A percentile compares a stretch with the other conserved stretches of the same genome.
Conservation (phyloP, 2,113 vertebrate species). For the Phyllostomus discolor region DNA sequence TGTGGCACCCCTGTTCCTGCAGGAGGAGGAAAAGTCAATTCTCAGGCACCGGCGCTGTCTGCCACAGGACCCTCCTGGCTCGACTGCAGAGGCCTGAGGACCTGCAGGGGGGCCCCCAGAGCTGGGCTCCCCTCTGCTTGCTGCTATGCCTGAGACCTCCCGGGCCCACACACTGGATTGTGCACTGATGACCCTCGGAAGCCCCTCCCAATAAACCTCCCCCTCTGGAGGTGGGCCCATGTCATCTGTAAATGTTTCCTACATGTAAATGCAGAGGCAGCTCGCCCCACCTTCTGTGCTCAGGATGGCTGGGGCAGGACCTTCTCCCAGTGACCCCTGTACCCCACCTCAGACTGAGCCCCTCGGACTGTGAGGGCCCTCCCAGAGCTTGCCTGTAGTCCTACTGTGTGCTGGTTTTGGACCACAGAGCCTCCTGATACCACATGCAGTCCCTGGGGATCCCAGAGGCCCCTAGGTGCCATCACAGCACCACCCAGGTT, state of each 20-base stretch:
- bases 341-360: not conserved
- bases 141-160: constrained; percentile 15
- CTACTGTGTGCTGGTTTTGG: not conserved
- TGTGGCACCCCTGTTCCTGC: not conserved
- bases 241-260: not conserved
- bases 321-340: not conserved
- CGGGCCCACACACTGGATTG: constrained; percentile 26
- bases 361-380: not conserved
- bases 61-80: constrained; percentile 33
- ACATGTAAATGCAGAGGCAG: not conserved
- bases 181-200: constrained; percentile 47
- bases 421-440: not conserved
- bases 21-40: constrained; percentile 71
- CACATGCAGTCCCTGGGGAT: not conserved
- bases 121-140: not conserved
- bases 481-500: too few species aligned
- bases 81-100: constrained; percentile 30
- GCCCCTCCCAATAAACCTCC: constrained; percentile 49
- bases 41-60: constrained; percentile 61
- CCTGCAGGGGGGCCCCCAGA: not conserved
- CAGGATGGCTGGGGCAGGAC: too few species aligned
- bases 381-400: not conserved
- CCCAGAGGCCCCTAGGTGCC: too few species aligned
- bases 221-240: not conserved
- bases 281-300: fast-evolving